Percentiles rank a stretch among this genome's conserved stretches.
Conservation (phyloP, 1,140 invertebrate genomes). For the Sinonovacula constricta region DNA sequence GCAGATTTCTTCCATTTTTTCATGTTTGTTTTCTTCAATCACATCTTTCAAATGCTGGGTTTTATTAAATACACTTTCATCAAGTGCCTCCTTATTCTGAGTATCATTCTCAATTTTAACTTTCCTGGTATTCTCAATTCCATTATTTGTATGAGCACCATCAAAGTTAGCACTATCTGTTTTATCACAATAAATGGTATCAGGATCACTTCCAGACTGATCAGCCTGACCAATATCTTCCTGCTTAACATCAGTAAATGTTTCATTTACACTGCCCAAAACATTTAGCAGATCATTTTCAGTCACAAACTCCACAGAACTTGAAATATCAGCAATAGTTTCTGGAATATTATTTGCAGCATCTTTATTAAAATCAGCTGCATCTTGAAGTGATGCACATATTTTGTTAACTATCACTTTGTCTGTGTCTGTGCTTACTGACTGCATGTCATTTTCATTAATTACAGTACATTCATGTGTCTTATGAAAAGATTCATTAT, state of each 20-base stretch:
- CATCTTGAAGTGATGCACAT: too few species aligned
- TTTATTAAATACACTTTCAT: background rate
- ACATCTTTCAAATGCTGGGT: background rate
- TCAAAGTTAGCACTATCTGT: background rate
- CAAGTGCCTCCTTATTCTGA: background rate
- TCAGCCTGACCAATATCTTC: slow-evolving; percentile 1
- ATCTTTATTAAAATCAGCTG: too few species aligned
- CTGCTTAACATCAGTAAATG: background rate
- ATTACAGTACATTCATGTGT: too few species aligned
- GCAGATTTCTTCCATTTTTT: slow-evolving; percentile 2
- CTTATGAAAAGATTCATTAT: too few species aligned
- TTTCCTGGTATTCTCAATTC: background rate
- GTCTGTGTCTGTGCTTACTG: too few species aligned
- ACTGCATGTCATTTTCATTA: too few species aligned
- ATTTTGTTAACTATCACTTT: too few species aligned
- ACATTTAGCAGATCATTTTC: slow-evolving; percentile 29
- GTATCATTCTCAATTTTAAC: background rate
- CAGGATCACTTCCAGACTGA: slow-evolving; percentile 47
- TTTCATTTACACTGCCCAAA: background rate
- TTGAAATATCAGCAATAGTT: slow-evolving; percentile 43
- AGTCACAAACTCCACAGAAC: slow-evolving; percentile 45
- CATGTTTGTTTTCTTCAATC: background rate
- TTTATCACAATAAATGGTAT: slow-evolving; percentile 37
- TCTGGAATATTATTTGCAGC: too few species aligned
- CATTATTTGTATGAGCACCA: too few species aligned